phyloP scores from a whole-genome alignment of 2,113 vertebrate genomes.

The Trogon surrucura region DNA sequence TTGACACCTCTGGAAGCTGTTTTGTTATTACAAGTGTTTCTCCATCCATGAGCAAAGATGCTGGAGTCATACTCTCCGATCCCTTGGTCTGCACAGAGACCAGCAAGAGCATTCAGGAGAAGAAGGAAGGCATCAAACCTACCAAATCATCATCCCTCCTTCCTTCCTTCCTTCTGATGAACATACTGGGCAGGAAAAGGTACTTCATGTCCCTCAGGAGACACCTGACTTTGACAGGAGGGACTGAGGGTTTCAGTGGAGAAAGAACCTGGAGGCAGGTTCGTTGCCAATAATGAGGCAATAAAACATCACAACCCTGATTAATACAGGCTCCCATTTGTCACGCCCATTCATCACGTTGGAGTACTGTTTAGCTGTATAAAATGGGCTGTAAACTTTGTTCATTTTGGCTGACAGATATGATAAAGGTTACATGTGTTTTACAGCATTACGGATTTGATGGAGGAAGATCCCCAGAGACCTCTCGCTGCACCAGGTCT shows the following conservation, averaged over 20 bases:
- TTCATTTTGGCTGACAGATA: slow-evolving; percentile 35
- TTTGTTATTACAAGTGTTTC: not conserved
- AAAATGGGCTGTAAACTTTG: slow-evolving; percentile 51
- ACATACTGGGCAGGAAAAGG: not conserved
- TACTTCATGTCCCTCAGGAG: not conserved
- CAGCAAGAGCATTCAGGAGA: not conserved
- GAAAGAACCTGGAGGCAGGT: not conserved
- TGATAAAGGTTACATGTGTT: slow-evolving; percentile 29
- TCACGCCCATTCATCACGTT: not conserved
- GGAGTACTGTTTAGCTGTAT: not conserved
- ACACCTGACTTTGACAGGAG: accelerated
- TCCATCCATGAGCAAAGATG: not conserved
- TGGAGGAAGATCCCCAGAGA: not conserved
- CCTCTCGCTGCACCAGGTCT: not conserved
- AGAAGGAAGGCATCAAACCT: not conserved
- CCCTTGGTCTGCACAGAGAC: not conserved
- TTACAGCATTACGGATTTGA: not conserved
- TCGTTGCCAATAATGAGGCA: accelerated
- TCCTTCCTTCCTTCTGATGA: not conserved
- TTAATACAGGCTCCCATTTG: not conserved
- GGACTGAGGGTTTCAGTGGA: not conserved
- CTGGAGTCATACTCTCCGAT: not conserved
- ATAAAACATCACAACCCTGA: not conserved
- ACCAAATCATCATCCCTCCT: not conserved
- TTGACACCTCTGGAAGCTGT: not conserved